phyloP scores from a whole-genome alignment of 2,888 invertebrate genomes.

The Formica aserva region DNA sequence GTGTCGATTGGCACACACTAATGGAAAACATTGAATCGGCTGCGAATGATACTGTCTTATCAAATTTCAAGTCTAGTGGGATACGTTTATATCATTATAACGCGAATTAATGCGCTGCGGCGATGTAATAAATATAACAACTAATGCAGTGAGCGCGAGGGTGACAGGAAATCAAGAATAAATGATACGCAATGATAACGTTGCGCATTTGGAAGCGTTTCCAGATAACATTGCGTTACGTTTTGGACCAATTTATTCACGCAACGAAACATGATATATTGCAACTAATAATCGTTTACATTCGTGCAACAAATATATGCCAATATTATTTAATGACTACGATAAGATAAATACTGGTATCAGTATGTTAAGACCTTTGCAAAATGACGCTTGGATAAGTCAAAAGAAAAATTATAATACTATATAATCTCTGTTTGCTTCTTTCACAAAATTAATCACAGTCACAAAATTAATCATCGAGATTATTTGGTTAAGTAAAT shows the following conservation, averaged over 20 bases:
- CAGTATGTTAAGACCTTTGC: conserved; percentile 26
- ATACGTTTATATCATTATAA: conserved; percentile 36
- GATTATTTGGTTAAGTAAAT: conserved; percentile 16
- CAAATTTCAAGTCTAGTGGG: neutral
- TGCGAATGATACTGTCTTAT: neutral
- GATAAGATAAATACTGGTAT: conserved; percentile 11
- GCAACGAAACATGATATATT: conserved; percentile 41
- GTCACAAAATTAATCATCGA: neutral
- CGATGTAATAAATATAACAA: conserved; percentile 37
- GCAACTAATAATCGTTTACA: conserved; percentile 42
- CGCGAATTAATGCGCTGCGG: conserved; percentile 15
- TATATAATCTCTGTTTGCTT: neutral
- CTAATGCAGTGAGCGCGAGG: conserved; percentile 11
- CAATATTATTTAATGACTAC: conserved; percentile 36
- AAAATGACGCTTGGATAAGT: conserved; percentile 9
- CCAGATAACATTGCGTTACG: conserved; percentile 44
- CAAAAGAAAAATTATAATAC: neutral
- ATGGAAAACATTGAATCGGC: conserved; percentile 7
- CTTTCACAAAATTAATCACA: neutral
- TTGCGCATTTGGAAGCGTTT: conserved; percentile 39
- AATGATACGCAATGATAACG: conserved; percentile 44
- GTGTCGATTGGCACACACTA: neutral
- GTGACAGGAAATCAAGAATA: conserved; percentile 44
- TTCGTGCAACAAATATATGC: conserved; percentile 23
- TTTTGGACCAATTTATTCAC: conserved; percentile 27